phyloP scores from a whole-genome alignment of 2,888 invertebrate genomes.

The Bruchidius siliquastri region DNA sequence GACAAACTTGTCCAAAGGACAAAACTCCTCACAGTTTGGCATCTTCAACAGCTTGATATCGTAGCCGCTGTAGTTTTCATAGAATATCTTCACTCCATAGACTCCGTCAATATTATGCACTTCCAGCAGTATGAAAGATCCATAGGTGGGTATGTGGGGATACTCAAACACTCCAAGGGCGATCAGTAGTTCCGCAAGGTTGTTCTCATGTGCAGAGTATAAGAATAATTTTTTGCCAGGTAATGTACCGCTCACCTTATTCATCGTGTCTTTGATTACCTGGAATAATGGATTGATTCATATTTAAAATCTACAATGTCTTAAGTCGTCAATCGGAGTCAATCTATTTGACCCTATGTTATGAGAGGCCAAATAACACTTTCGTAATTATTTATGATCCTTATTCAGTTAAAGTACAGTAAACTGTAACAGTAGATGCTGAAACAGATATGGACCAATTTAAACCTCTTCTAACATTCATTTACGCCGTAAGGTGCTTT shows the following conservation, averaged over 20 bases:
- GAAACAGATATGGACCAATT: too few relatives aligned
- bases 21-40: slow-evolving; percentile 27
- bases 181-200: slow-evolving; percentile 47
- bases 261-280: not conserved
- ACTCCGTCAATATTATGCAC: slow-evolving; percentile 30
- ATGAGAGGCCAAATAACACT: too few relatives aligned
- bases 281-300: not conserved
- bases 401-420: too few relatives aligned
- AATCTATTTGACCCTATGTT: too few relatives aligned
- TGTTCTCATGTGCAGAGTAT: slow-evolving; percentile 54
- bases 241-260: not conserved
- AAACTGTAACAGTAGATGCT: too few relatives aligned
- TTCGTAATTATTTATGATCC: too few relatives aligned
- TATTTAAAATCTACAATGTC: too few relatives aligned
- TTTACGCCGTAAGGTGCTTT: too few relatives aligned
- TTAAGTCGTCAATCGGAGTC: too few relatives aligned
- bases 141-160: slow-evolving; percentile 43
- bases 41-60: slow-evolving; percentile 25
- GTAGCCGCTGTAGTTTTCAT: slow-evolving; percentile 24
- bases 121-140: slow-evolving; percentile 39
- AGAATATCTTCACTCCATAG: slow-evolving; percentile 32
- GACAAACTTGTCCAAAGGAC: slow-evolving; percentile 25
- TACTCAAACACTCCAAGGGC: slow-evolving; percentile 46
- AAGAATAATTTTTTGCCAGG: slow-evolving; percentile 26
- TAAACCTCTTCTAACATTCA: too few relatives aligned